Conservation (phyloP, 2,797 vertebrate genomes). For the Okamejei kenojei region DNA sequence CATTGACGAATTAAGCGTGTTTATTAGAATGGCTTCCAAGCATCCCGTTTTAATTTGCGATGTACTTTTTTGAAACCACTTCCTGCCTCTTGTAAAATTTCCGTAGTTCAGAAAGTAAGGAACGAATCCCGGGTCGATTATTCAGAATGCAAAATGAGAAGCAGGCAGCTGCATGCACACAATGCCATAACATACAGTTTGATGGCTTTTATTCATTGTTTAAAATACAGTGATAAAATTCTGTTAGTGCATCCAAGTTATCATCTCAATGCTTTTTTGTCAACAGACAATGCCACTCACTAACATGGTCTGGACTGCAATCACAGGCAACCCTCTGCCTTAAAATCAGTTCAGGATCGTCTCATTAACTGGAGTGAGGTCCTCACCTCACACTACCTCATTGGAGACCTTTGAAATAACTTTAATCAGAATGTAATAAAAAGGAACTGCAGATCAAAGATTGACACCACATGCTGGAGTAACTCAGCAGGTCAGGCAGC, state of each 20-base stretch:
- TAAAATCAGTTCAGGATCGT: no score
- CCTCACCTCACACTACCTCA: no score
- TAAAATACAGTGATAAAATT: background rate
- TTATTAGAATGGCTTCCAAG: background rate
- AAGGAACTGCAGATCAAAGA: no score
- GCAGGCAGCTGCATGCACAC: background rate
- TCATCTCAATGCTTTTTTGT: background rate
- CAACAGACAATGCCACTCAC: background rate
- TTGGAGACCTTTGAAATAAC: no score
- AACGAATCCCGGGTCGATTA: background rate
- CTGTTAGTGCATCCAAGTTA: background rate
- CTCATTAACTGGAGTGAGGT: no score
- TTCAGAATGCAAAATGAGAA: background rate
- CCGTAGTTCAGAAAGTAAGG: conserved; percentile 13
- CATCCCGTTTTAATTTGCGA: conserved; percentile 13
- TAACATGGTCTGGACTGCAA: background rate
- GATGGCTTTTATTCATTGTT: background rate
- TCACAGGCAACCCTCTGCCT: background rate
- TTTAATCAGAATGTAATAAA: no score
- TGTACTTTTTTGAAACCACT: background rate
- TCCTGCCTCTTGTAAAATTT: conserved; percentile 34
- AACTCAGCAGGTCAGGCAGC: no score
- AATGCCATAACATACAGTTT: background rate
- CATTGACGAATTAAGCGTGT: background rate
- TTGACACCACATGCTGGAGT: no score